Evolutionary conservation across 2,888 invertebrate species (phyloP).

Genomic region (Rhingia campestris): DNA sequence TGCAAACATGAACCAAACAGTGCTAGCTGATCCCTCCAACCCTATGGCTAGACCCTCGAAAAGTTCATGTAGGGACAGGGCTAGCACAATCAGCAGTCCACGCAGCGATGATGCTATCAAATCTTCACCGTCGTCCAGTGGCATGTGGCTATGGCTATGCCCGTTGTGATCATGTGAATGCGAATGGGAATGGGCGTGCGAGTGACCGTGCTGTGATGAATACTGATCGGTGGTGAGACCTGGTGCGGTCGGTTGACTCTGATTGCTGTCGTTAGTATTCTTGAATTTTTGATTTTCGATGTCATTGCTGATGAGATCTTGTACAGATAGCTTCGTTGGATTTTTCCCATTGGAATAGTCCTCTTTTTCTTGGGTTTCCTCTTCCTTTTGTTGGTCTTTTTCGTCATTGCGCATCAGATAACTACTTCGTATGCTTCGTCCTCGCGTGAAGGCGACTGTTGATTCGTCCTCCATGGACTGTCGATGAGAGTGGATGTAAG

Average conservation of each 20-base stretch:
- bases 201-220: conserved; percentile 26
- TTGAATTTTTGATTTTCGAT: conserved; percentile 76
- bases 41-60: conserved; percentile 94
- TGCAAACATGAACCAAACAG: conserved; percentile 91
- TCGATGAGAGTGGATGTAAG: conserved; percentile 85
- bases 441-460: conserved; percentile 80
- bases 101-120: conserved; percentile 83
- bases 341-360: not conserved
- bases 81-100: conserved; percentile 91
- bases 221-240: conserved; percentile 28
- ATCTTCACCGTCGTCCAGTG: conserved; percentile 80
- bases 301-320: conserved; percentile 77
- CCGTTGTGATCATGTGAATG: conserved; percentile 59
- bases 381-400: conserved; percentile 4
- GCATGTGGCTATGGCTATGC: conserved; percentile 78
- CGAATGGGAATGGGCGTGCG: conserved; percentile 53
- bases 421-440: conserved; percentile 79
- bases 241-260: conserved; percentile 24
- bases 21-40: conserved; percentile 86
- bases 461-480: conserved; percentile 77
- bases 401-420: conserved; percentile 74
- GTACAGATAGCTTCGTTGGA: conserved; percentile 75
- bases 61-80: conserved; percentile 92
- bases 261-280: not conserved
- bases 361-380: not conserved